These are phyloP conservation scores for Dastarcus helophoroides DNA, from an alignment of 2,888 invertebrate genomes.

Conservation along the genomic window DNA sequence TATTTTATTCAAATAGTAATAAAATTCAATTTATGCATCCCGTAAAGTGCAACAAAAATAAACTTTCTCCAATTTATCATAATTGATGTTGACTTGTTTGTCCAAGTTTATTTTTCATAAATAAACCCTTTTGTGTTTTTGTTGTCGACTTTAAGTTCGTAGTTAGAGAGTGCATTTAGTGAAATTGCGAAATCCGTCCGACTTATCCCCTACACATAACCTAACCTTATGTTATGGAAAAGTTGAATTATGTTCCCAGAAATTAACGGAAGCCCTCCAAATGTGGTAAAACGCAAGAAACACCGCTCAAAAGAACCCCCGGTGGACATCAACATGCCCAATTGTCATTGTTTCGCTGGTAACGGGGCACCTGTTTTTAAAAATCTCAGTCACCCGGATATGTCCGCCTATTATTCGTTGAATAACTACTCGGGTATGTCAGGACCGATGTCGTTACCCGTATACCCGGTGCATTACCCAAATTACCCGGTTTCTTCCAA, in stretches of 20 bases:
- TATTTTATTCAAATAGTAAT: too few relatives aligned
- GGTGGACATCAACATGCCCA: conserved; percentile 24
- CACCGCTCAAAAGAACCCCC: conserved; percentile 27
- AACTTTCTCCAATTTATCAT: too few relatives aligned
- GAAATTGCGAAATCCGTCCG: too few relatives aligned
- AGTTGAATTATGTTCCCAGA: conserved; percentile 29
- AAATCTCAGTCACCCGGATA: conserved; percentile 24
- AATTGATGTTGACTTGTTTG: too few relatives aligned
- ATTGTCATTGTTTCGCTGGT: conserved; percentile 24
- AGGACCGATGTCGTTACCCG: conserved; percentile 54
- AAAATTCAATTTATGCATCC: too few relatives aligned
- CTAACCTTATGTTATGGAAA: too few relatives aligned
- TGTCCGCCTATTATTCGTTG: conserved; percentile 26
- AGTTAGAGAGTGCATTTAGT: too few relatives aligned
- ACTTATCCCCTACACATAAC: too few relatives aligned
- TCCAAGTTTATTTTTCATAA: too few relatives aligned
- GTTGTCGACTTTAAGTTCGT: too few relatives aligned
- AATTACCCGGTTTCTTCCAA: conserved; percentile 16
- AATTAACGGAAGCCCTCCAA: conserved; percentile 34
- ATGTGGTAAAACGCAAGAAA: conserved; percentile 34
- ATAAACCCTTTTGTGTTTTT: too few relatives aligned
- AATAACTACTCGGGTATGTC: conserved; percentile 32
- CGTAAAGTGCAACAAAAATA: too few relatives aligned
- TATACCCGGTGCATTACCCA: conserved; percentile 46
- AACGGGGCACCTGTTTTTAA: conserved; percentile 15